Evolutionary conservation across 2,113 vertebrate genomes (phyloP).

Genomic region (Ailuropoda melanoleuca): DNA sequence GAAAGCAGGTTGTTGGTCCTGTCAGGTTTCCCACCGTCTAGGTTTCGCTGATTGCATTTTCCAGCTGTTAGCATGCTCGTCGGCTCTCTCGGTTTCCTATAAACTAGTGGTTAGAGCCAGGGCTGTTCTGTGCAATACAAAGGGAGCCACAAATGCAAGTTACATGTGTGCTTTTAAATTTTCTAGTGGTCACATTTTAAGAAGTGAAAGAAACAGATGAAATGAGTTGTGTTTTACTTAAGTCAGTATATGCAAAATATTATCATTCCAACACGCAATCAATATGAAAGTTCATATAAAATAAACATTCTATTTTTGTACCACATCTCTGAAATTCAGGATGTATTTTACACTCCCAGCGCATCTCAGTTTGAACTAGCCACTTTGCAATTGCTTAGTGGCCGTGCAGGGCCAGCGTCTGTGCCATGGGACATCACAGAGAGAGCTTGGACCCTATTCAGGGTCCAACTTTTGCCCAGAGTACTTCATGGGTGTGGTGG

Average conservation of each 20-base stretch:
- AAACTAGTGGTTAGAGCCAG: neutral
- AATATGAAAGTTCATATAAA: neutral
- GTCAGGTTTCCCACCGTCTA: neutral
- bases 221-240: neutral
- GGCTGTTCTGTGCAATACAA: neutral
- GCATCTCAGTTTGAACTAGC: neutral
- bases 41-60: neutral
- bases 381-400: neutral
- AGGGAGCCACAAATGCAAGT: neutral
- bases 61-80: neutral
- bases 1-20: neutral
- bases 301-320: neutral
- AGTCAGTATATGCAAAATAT: neutral
- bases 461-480: neutral
- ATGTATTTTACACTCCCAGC: neutral
- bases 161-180: neutral
- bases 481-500: neutral
- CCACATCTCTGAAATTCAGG: neutral
- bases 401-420: neutral
- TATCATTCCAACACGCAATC: neutral
- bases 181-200: neutral
- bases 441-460: neutral
- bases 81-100: neutral
- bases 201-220: neutral
- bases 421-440: neutral